phyloP scores from a whole-genome alignment of 35 echinoderm and acorn worm species.

The Ophioderma brevispina region DNA sequence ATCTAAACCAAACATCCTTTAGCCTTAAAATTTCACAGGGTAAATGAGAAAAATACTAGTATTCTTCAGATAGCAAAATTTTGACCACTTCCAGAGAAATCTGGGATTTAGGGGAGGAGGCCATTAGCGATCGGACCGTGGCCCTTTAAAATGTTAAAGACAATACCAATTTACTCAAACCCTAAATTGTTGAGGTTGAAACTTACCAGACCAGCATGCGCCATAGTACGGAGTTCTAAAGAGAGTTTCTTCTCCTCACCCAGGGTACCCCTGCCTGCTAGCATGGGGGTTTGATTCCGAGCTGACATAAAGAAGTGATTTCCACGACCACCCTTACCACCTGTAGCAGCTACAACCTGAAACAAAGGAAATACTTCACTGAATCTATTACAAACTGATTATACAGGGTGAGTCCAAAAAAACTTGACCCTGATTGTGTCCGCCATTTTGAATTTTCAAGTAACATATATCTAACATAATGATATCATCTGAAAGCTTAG shows the following conservation, averaged over 20 bases:
- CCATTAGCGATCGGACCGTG: too few relatives aligned
- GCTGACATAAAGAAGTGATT: slow-evolving; percentile 72
- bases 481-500: neutral
- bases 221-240: slow-evolving; percentile 85
- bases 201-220: slow-evolving; percentile 91
- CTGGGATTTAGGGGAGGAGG: too few relatives aligned
- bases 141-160: too few relatives aligned
- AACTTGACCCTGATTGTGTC: neutral
- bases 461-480: neutral
- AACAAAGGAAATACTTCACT: neutral
- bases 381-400: neutral
- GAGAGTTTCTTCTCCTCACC: slow-evolving; percentile 59
- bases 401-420: neutral
- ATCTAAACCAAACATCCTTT: too few relatives aligned
- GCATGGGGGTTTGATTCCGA: slow-evolving; percentile 60
- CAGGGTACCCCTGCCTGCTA: slow-evolving; percentile 58
- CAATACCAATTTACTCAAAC: too few relatives aligned
- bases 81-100: too few relatives aligned
- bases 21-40: too few relatives aligned
- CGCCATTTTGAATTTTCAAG: neutral
- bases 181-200: too few relatives aligned
- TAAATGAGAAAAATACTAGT: too few relatives aligned
- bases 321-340: slow-evolving; percentile 79
- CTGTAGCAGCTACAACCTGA: slow-evolving; percentile 65
- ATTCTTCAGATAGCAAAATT: too few relatives aligned